A percentile compares a stretch with the other conserved stretches of the same genome.
These are phyloP conservation scores for Pseudochirops cupreus DNA, from an alignment of 2,797 vertebrate genomes.

Conservation along the genomic window DNA sequence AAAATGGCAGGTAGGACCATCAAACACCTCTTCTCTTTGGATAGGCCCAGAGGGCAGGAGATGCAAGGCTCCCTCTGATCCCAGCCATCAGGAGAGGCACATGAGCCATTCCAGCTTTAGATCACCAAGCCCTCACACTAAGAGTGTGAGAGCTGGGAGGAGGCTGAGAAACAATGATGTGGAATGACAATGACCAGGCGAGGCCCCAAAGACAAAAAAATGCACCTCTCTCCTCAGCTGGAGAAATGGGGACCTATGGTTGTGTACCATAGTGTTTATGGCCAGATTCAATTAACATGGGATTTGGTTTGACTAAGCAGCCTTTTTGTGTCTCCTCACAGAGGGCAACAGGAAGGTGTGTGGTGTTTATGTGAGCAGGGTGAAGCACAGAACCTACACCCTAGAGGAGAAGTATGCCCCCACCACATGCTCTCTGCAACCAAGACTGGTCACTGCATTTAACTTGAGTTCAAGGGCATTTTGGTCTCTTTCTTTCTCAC, in stretches of 20 bases:
- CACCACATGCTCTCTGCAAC: neutral
- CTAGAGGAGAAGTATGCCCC: neutral
- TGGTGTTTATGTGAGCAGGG: neutral
- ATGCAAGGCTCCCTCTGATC: slow-evolving; percentile 32
- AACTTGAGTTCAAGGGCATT: neutral
- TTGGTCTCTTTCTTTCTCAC: neutral
- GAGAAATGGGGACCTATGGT: too few species aligned
- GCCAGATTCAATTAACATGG: too few species aligned
- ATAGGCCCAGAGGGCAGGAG: slow-evolving; percentile 3
- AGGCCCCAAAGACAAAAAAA: too few species aligned
- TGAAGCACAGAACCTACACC: neutral
- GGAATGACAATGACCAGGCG: too few species aligned
- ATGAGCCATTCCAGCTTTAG: neutral
- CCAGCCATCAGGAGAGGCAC: neutral
- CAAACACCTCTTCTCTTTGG: slow-evolving; percentile 26
- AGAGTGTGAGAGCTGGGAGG: neutral
- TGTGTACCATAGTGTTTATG: too few species aligned
- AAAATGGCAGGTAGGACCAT: neutral
- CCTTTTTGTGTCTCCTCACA: neutral
- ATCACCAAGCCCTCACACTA: neutral
- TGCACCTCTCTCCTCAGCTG: too few species aligned
- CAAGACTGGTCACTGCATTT: neutral
- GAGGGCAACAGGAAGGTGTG: neutral
- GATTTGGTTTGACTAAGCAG: too few species aligned
- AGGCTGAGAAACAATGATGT: too few species aligned